Percentiles rank a stretch among this genome's conserved stretches.
These are phyloP conservation scores for Itoplectis maculator DNA, from an alignment of 2,888 invertebrate species.

Conservation along the genomic window DNA sequence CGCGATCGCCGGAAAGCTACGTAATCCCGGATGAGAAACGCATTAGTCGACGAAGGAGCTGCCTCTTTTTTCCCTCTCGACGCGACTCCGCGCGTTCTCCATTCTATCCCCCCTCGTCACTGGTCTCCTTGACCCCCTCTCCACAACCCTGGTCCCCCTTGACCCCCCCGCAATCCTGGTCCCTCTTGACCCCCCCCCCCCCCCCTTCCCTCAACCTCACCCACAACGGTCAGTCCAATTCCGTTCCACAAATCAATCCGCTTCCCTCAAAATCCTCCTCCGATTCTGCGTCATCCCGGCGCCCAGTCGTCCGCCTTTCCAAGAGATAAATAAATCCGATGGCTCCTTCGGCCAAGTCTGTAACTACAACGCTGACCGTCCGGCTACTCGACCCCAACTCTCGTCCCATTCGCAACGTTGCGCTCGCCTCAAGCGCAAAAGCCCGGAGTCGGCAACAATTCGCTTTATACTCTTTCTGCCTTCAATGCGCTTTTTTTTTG, in stretches of 20 bases:
- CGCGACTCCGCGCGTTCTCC: conserved; percentile 6
- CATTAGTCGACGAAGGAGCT: conserved; percentile 76
- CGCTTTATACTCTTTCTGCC: conserved; percentile 43
- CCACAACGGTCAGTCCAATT: conserved; percentile 50
- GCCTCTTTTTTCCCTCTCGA: conserved; percentile 44
- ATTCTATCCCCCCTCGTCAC: conserved; percentile 1
- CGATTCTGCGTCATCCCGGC: conserved; percentile 4
- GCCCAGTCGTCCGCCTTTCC: conserved; percentile 4
- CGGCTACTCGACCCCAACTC: conserved; percentile 35
- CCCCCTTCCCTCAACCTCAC: conserved; percentile 4
- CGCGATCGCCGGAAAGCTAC: conserved; percentile 58
- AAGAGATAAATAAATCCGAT: conserved; percentile 37
- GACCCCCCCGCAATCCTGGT: too few species aligned
- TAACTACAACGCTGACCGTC: conserved; percentile 38
- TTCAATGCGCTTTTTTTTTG: conserved; percentile 35
- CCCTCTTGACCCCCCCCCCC: too few species aligned
- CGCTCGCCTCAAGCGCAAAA: not conserved
- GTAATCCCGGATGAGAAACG: conserved; percentile 81
- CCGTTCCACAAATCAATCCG: conserved; percentile 70
- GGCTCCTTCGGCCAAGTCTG: conserved; percentile 41
- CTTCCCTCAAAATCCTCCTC: conserved; percentile 60
- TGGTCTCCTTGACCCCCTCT: too few species aligned
- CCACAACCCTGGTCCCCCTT: too few species aligned
- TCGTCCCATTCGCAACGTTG: not conserved
- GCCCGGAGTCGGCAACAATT: conserved; percentile 27